These are phyloP conservation scores for Axea sp. DNA, from an alignment of 2,888 invertebrate genomes.

Conservation along the genomic window DNA sequence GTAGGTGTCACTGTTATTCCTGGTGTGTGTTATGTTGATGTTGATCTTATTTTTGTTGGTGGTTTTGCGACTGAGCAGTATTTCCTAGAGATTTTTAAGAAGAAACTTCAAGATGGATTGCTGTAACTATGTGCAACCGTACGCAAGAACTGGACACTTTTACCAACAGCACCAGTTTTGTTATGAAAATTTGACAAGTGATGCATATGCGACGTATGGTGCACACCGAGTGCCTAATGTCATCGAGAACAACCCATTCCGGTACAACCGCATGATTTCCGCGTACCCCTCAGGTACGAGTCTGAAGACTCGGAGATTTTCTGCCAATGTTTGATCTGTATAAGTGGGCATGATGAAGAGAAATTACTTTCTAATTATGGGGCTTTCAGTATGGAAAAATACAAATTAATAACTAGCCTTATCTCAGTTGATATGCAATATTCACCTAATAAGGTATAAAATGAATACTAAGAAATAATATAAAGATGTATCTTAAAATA, in stretches of 20 bases:
- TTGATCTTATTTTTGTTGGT: constrained; percentile 10
- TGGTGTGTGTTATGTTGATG: neutral
- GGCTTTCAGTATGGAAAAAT: too few relatives aligned
- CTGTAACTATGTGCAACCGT: constrained; percentile 77
- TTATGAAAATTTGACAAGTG: constrained; percentile 72
- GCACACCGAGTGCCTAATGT: constrained; percentile 70
- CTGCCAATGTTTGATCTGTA: too few relatives aligned
- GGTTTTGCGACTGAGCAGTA: neutral
- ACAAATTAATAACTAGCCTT: too few relatives aligned
- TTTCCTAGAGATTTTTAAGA: neutral
- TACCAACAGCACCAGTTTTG: constrained; percentile 74
- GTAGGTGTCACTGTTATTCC: constrained; percentile 11
- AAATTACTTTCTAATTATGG: too few relatives aligned
- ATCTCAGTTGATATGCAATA: too few relatives aligned
- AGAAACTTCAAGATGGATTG: constrained; percentile 71
- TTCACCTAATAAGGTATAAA: too few relatives aligned
- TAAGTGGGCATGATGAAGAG: too few relatives aligned
- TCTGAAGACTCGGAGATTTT: neutral
- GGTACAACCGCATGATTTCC: constrained; percentile 74
- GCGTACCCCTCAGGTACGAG: constrained; percentile 76
- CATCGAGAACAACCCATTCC: constrained; percentile 71
- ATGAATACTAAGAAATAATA: too few relatives aligned
- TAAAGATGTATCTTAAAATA: too few relatives aligned
- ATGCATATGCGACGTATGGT: constrained; percentile 68
- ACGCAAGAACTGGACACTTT: constrained; percentile 72